Evolutionary conservation across 2,888 invertebrate genomes (phyloP).

Genomic region (Lithosia quadra): DNA sequence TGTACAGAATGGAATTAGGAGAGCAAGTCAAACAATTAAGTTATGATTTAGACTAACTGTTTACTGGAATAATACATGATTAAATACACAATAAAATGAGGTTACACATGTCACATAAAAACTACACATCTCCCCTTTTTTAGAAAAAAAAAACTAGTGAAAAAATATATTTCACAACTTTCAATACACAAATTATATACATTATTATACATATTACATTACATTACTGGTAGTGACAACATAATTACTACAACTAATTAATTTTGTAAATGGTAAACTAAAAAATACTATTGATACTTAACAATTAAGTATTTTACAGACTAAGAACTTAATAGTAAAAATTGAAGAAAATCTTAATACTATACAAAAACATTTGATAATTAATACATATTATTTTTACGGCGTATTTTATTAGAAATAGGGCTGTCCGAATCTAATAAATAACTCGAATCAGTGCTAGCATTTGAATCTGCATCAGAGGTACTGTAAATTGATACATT

Average conservation of each 20-base stretch:
- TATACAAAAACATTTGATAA: not conserved
- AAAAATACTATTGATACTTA: conserved; percentile 48
- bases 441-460: conserved; percentile 60
- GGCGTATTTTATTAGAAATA: conserved; percentile 62
- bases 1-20: no score
- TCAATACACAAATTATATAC: no score
- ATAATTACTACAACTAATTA: not conserved
- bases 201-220: not conserved
- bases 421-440: conserved; percentile 59
- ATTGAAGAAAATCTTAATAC: not conserved
- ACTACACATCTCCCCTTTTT: no score
- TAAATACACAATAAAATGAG: no score
- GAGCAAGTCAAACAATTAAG: no score
- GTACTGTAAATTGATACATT: conserved; percentile 78
- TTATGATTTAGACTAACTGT: no score
- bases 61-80: no score
- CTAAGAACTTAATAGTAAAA: not conserved
- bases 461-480: conserved; percentile 65
- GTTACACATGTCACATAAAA: no score
- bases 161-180: no score
- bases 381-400: conserved; percentile 27
- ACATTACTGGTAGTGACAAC: not conserved
- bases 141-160: no score
- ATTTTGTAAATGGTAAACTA: no score
- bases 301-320: not conserved